These are phyloP conservation scores for Spilosoma lubricipeda DNA, from an alignment of 2,888 invertebrate genomes.

Conservation along the genomic window DNA sequence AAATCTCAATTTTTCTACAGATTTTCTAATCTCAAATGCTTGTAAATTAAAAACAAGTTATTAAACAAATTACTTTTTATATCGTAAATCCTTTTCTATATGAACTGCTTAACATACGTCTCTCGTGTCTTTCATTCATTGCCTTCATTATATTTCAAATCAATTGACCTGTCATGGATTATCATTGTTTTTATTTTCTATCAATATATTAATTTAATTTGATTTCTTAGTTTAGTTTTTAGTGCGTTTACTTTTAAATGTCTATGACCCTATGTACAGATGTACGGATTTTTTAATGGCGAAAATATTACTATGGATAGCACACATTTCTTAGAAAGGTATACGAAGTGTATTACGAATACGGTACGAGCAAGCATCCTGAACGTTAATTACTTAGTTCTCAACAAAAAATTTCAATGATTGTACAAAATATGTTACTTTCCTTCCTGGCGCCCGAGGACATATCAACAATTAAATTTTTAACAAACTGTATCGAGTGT, in stretches of 20 bases:
- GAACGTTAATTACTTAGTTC: constrained; percentile 31
- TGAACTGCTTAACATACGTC: no score
- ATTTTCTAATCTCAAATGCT: neutral
- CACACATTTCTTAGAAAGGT: constrained; percentile 50
- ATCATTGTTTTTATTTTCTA: no score
- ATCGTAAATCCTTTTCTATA: no score
- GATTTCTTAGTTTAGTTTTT: no score
- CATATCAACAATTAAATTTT: constrained; percentile 28
- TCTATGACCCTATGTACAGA: no score
- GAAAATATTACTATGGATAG: neutral
- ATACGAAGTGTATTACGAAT: constrained; percentile 28
- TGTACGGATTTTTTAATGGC: no score
- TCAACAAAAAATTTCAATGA: constrained; percentile 27
- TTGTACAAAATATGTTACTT: constrained; percentile 27
- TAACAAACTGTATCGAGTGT: constrained; percentile 29
- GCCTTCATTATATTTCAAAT: no score
- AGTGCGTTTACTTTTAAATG: no score
- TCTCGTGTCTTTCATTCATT: no score
- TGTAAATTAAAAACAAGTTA: neutral
- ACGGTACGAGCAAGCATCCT: constrained; percentile 41
- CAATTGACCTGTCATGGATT: no score
- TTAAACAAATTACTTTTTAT: no score
- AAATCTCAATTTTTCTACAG: neutral
- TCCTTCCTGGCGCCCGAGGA: constrained; percentile 40
- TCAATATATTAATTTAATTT: no score